phyloP scores from a whole-genome alignment of 2,888 invertebrate species.

The Acanthosepion pharaonis region DNA sequence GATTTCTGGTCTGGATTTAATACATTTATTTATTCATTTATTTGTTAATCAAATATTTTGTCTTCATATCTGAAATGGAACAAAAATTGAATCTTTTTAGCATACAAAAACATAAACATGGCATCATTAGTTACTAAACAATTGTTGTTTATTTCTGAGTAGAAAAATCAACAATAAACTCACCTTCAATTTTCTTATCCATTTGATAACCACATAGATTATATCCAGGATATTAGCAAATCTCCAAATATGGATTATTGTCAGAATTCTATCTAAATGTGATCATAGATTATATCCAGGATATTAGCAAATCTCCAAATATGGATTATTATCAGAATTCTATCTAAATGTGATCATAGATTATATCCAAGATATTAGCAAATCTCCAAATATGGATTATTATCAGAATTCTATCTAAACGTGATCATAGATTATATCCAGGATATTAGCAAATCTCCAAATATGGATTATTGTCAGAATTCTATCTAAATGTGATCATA shows the following conservation, averaged over 20 bases:
- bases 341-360: too few species aligned
- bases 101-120: background rate
- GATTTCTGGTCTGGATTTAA: too few species aligned
- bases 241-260: background rate
- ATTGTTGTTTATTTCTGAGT: background rate
- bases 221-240: background rate
- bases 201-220: background rate
- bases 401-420: too few species aligned
- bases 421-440: background rate
- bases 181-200: background rate
- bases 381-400: background rate
- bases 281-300: background rate
- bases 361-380: background rate
- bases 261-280: too few species aligned
- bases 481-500: too few species aligned
- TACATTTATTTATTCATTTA: too few species aligned
- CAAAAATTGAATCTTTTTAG: background rate
- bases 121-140: background rate
- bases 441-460: background rate
- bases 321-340: background rate
- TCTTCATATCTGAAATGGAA: background rate
- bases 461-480: background rate
- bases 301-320: background rate
- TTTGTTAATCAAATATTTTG: too few species aligned
- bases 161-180: background rate